Percentiles rank a stretch among this genome's conserved stretches.
Evolutionary conservation across 2,113 vertebrate genomes (phyloP).

Genomic region (Xenopus borealis): DNA sequence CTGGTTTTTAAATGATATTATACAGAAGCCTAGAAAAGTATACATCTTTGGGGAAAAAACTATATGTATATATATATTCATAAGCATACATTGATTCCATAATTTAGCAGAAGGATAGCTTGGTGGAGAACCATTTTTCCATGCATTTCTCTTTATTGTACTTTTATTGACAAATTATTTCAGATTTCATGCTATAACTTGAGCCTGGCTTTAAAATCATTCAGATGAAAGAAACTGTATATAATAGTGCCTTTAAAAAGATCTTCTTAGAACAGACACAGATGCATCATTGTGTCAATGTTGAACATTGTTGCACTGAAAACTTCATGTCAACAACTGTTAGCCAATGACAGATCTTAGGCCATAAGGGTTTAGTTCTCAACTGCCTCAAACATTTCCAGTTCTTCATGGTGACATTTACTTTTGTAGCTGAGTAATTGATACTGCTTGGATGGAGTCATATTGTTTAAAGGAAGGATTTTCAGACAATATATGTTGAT

Average conservation of each 20-base stretch:
- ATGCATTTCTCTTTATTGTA: too few species aligned
- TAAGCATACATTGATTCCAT: too few species aligned
- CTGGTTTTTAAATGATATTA: too few species aligned
- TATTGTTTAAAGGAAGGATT: slow-evolving; percentile 51
- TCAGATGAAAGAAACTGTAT: slow-evolving; percentile 18
- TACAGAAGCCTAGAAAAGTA: too few species aligned
- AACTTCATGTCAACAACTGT: slow-evolving; percentile 59
- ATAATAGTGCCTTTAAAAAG: slow-evolving; percentile 12
- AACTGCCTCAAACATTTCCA: slow-evolving; percentile 61
- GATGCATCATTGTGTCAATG: background rate
- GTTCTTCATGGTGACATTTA: slow-evolving; percentile 60
- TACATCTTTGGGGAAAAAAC: too few species aligned
- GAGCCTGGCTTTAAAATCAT: background rate
- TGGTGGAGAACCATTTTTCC: too few species aligned
- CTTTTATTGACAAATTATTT: too few species aligned
- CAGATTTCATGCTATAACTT: too few species aligned
- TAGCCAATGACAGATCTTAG: slow-evolving; percentile 54
- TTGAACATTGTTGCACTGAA: slow-evolving; percentile 52
- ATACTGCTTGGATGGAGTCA: slow-evolving; percentile 47
- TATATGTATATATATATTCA: too few species aligned
- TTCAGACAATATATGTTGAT: too few species aligned
- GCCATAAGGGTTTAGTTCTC: slow-evolving; percentile 55
- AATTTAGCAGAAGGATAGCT: too few species aligned
- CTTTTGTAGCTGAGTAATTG: slow-evolving; percentile 49
- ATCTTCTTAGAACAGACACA: slow-evolving; percentile 1